Evolutionary conservation across 2,113 vertebrate species (phyloP), one percentile per base, ranked within the genome.

Genomic region (Illadopsis cleaveri): DNA sequence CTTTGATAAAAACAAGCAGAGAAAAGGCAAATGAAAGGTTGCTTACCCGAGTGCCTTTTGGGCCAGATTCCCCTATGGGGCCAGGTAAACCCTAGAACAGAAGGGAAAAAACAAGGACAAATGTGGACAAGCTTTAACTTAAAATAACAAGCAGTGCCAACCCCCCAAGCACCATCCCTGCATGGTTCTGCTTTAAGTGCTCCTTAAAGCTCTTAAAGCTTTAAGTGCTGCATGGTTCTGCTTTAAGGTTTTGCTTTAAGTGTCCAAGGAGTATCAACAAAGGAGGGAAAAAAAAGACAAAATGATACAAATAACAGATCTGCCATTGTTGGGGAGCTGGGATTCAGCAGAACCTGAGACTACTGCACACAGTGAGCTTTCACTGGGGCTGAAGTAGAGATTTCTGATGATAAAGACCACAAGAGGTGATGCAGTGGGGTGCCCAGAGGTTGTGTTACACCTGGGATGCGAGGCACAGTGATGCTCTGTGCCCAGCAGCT

Each of bases 1-100:
- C 14, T 80, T 58, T 56, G 57, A 30, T 80, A 40, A 80, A 89
- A 75, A 47, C 27, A 73, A 73, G 16, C 8, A 53, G 65, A 57
- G 47, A 72, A 72, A 86, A 94, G 50, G 69, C 57, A 93, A 89
- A 71, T 21, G 23, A 90, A 91, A 94, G 28, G 62, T 65, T 93
- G 98, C 99, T 99, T 98, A 99, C 99, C 99, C 99, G 98, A 96
- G 97, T 97, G 93, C 99, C 99, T 99, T 99, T 99, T 65, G 99
- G 99, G 96, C 99, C 99, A 86, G 98, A 54, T 68, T 98, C 98
- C 96, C 99, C 99, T 99, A 99, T 93, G 28, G 99, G 99, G 94
- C 99, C 99, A 91, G 99, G 99, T 97, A 99, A 98, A 82, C 99
- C 99, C 99, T 99, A 96, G 86, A 98, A 99, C 70, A 98, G 79